Base-by-base conservation (phyloP, 1,140 invertebrate species). In the Sitodiplosis mosellana region DNA sequence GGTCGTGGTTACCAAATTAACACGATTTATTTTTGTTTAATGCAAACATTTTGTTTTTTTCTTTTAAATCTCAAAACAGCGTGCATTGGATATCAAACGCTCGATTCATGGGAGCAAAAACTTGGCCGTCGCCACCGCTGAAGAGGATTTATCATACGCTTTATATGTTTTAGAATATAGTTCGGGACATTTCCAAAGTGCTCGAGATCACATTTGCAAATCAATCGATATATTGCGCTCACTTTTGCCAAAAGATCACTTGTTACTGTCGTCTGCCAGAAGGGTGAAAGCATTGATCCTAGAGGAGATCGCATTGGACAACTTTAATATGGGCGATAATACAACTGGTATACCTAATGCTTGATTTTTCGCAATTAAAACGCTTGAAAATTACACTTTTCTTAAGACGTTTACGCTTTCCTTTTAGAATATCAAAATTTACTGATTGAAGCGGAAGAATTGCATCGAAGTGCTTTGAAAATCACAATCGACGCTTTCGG, bases 101-200 rank as follows among this genome's bases (percentile, higher is more conserved):
- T 62, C 68, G 48, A 77, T 90, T 56, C 93, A 90, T 70, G 83
- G 85, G 11, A 77, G 77, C 54, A 76, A 77, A 58, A 92, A 89
- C 69, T 75, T 93, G 47, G 78, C 83, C 59, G 81, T 92, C 47
- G 89, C 88, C 1, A 75, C 83, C 21, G 83, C 82, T 21, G 80
- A 88, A 63, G 88, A 92, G 68, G 88, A 93, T 68, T 67, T 93
- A 12, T 87, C 87, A 1, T 94, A 93, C 68, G 87, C 87, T 27
- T 76, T 85, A 15, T 94, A 93, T 62, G 87, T 93, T 10, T 75
- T 83, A 42, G 87, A 93, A 67, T 94, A 95, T 62, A 88, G 78
- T 59, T 81, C 83, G 11, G 87, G 88, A 5, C 76, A 79, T 51
- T 94, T 93, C 64, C 71, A 72, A 52, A 72, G 77, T 64, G 87